These are phyloP conservation scores for Pelvicachromis taeniatus DNA, from an alignment of 2,113 vertebrate genomes.

Conservation along the genomic window DNA sequence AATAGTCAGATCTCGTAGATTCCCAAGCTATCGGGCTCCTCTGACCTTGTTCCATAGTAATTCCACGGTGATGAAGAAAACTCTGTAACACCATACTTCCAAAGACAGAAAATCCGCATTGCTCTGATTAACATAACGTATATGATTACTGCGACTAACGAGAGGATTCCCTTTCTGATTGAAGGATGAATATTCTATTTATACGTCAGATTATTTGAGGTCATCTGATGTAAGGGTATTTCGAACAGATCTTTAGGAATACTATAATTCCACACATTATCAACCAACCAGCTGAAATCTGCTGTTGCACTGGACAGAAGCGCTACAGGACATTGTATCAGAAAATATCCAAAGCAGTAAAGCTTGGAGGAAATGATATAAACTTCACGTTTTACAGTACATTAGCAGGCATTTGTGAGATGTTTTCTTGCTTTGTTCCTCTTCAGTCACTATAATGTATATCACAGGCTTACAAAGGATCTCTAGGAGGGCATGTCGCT, in stretches of 20 bases:
- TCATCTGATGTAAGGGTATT: neutral
- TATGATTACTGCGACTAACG: neutral
- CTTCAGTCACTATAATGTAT: neutral
- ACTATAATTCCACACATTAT: neutral
- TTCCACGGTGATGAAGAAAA: conserved; percentile 4
- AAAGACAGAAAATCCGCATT: conserved; percentile 10
- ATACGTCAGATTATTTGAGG: neutral
- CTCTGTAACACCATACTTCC: neutral
- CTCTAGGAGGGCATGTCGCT: neutral
- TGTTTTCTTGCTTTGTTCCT: neutral
- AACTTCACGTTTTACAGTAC: neutral
- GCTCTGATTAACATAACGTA: neutral
- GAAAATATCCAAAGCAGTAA: neutral
- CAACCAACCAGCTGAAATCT: neutral
- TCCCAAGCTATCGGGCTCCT: neutral
- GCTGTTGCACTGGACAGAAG: neutral
- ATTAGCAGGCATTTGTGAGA: neutral
- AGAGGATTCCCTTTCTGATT: neutral
- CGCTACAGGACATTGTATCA: neutral
- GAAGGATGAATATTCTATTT: conserved; percentile 15
- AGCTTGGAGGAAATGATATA: neutral
- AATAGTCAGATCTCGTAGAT: conserved; percentile 7
- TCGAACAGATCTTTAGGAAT: neutral
- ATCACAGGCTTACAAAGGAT: neutral
- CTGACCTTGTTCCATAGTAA: neutral